Conservation (phyloP, 2,113 vertebrate species). For the Puntigrus tetrazona region DNA sequence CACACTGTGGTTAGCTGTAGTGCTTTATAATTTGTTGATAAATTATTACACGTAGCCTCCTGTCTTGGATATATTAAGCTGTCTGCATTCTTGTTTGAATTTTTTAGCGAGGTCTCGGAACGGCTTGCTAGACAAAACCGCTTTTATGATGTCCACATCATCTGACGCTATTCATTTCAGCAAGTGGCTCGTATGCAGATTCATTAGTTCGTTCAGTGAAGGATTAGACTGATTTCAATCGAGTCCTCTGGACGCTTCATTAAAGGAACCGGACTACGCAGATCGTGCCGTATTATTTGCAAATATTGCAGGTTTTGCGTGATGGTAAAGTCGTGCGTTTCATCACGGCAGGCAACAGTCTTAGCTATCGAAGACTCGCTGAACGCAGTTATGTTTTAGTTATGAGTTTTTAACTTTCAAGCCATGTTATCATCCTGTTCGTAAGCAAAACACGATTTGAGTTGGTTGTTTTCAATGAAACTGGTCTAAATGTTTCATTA, state of each 20-base stretch:
- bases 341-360: not conserved
- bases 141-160: not conserved
- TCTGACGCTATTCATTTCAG: not conserved
- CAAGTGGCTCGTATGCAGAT: not conserved
- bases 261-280: not conserved
- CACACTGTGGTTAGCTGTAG: constrained; percentile 20
- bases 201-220: not conserved
- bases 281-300: not conserved
- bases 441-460: not conserved
- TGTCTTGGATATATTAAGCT: not conserved
- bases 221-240: not conserved
- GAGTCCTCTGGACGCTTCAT: not conserved
- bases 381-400: not conserved
- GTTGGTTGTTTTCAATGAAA: not conserved
- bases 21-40: constrained; percentile 19
- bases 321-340: not conserved
- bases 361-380: too few relatives aligned
- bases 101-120: too few relatives aligned
- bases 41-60: not conserved
- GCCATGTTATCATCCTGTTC: not conserved
- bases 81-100: not conserved
- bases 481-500: not conserved
- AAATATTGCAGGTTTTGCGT: not conserved
- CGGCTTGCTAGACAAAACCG: not conserved
- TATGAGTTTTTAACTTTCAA: not conserved